Evolutionary conservation across 2,888 invertebrate genomes (phyloP).

Genomic region (Luperina nickerlii): DNA sequence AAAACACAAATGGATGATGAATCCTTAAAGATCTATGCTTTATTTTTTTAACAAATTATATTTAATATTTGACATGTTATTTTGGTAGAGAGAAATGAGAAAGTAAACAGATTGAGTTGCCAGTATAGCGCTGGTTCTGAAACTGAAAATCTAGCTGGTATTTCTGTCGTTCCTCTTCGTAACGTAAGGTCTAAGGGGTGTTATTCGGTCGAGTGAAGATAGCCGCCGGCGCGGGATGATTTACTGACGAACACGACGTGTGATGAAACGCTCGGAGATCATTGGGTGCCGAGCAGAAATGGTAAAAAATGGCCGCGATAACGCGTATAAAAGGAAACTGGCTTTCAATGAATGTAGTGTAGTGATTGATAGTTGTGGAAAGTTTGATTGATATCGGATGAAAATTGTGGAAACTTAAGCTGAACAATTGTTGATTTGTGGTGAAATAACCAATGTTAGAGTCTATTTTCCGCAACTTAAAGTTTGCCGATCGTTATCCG

Average conservation of each 20-base stretch:
- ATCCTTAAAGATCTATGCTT: not conserved
- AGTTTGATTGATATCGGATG: constrained; percentile 35
- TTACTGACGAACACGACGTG: constrained; percentile 66
- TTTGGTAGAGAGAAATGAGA: not conserved
- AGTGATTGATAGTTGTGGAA: constrained; percentile 52
- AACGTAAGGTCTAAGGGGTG: constrained; percentile 54
- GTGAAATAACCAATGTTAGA: not conserved
- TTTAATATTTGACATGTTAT: not conserved
- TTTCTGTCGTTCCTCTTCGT: constrained; percentile 33
- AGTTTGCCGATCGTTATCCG: too few relatives aligned
- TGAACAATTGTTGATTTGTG: not conserved
- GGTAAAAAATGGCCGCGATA: constrained; percentile 64
- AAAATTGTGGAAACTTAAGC: constrained; percentile 16
- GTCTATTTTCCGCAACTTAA: not conserved
- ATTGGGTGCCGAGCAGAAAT: constrained; percentile 51
- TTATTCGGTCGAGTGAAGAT: constrained; percentile 66
- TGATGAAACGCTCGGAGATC: constrained; percentile 64
- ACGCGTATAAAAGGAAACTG: constrained; percentile 56
- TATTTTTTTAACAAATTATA: not conserved
- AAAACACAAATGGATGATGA: not conserved
- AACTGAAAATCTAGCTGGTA: not conserved
- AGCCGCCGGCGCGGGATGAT: constrained; percentile 67
- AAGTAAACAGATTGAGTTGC: not conserved
- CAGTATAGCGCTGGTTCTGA: not conserved
- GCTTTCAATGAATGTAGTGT: constrained; percentile 50